These are phyloP conservation scores for Drosophila colorata DNA, from an alignment of 2,888 invertebrate genomes.

Conservation along the genomic window DNA sequence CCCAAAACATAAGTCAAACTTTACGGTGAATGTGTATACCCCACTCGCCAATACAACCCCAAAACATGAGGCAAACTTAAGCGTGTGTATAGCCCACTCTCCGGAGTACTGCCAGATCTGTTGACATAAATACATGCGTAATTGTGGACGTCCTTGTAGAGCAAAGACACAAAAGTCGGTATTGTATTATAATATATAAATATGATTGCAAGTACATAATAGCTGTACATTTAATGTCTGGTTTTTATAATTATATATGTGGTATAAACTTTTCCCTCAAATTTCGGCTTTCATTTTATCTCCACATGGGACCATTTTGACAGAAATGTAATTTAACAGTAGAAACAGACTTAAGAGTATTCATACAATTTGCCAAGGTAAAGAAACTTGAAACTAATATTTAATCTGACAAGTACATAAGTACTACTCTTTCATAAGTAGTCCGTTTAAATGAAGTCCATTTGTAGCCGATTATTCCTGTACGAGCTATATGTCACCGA, in stretches of 20 bases:
- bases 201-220: neutral
- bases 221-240: neutral
- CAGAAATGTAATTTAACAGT: no score
- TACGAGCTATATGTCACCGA: no score
- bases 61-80: conserved; percentile 17
- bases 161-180: no score
- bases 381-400: neutral
- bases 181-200: neutral
- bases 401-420: neutral
- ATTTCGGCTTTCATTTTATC: neutral
- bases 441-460: no score
- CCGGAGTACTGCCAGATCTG: conserved; percentile 4
- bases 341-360: no score
- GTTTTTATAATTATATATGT: no score
- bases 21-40: conserved; percentile 38
- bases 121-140: conserved; percentile 32
- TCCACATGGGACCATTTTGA: neutral
- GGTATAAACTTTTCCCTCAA: no score
- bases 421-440: no score
- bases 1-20: conserved; percentile 41
- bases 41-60: conserved; percentile 27
- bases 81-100: neutral
- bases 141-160: conserved; percentile 56
- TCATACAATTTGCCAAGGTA: neutral
- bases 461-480: no score